Evolutionary conservation across 1,140 invertebrate species (phyloP), one percentile per base, ranked within the genome.

Genomic region (Sminthurides bifidus): DNA sequence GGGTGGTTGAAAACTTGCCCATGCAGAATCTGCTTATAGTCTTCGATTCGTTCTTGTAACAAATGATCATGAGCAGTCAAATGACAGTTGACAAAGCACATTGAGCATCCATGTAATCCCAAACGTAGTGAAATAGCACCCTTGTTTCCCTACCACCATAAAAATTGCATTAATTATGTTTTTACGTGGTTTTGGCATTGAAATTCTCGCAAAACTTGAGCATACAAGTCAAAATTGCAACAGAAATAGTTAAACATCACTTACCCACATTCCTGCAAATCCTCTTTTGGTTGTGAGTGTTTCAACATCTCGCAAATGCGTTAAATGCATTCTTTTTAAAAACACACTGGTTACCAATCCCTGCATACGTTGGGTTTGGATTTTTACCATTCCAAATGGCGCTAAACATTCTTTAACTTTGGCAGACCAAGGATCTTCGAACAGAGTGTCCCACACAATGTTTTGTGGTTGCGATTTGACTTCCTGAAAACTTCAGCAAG

Each of bases 11-110:
- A 76, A n/a, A 66, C 67, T 61, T 75, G 74, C 27, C 62, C 63
- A 31, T 72, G 69, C 2, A 77, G 45, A 48, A 95, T 92, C 24
- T 78, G 80, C 68, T 90, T 84, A 68, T 91, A 94, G 69, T 93
- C 88, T 23, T 79, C 75, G 38, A 95, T 81, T 44, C 91, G 75
- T 62, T 89, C 84, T 33, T 81, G 74, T 43, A 89, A 71, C 50
- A 83, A 75, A 56, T 88, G 76, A 66, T 90, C 87, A 68, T 94
- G 90, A 17, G 92, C 83, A 24, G 88, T 83, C 51, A 95, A 71
- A 71, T 96, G 92, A 31, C 81, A 78, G 66, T 94, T 94, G 1
- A 94, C 81, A 30, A 93, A 76, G 65, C 87, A 91, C 27, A 94
- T 65, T 15, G 85, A 90, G 59, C 83, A 82, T 12, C 89, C 91